Evolutionary conservation across 2,797 vertebrate species (phyloP).

Genomic region (Oreortyx pictus): DNA sequence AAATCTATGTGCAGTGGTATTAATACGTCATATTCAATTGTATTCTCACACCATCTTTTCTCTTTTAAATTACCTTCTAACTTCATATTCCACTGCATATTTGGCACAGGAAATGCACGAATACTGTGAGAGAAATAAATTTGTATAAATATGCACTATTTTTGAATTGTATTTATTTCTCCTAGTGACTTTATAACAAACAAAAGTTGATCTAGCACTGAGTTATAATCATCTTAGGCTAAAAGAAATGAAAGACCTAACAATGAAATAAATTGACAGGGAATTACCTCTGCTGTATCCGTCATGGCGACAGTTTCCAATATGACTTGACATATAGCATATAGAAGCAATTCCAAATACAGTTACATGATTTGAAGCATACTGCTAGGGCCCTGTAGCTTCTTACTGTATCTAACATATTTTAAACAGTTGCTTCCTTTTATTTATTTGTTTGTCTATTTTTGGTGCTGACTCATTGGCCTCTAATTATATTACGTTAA

Average conservation of each 20-base stretch:
- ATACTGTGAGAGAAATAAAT: background rate
- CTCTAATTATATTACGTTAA: too few species aligned
- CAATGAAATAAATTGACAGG: background rate
- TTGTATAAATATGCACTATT: background rate
- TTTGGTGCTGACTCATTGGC: too few species aligned
- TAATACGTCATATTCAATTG: background rate
- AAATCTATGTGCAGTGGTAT: background rate
- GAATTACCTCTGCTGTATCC: too few species aligned
- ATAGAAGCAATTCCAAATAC: too few species aligned
- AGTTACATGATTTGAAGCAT: too few species aligned
- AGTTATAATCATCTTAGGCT: background rate
- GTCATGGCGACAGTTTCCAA: too few species aligned
- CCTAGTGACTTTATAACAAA: background rate
- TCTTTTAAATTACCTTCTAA: background rate
- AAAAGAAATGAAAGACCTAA: background rate
- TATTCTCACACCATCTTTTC: background rate
- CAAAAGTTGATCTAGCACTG: background rate
- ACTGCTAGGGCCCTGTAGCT: too few species aligned
- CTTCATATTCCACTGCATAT: background rate
- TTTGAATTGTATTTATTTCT: background rate
- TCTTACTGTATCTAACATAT: too few species aligned
- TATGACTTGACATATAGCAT: too few species aligned
- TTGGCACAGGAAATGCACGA: background rate
- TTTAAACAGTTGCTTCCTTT: too few species aligned
- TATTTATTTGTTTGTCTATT: too few species aligned